Evolutionary conservation across 2,113 vertebrate species (phyloP), one percentile per base, ranked within the genome.

Genomic region (Chloroceryle aenea): DNA sequence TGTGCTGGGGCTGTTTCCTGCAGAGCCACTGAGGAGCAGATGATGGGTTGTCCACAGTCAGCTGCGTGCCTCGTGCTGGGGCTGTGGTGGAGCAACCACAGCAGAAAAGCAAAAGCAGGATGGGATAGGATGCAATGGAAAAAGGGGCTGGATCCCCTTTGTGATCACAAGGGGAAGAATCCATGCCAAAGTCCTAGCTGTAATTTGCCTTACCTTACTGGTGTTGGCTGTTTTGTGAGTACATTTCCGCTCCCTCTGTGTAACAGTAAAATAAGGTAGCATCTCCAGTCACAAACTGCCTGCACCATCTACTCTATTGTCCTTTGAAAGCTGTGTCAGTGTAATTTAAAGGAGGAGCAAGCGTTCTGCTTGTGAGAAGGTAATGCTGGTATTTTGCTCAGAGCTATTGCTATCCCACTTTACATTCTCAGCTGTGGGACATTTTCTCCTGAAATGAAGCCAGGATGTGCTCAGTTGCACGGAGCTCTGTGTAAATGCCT

Each of bases 381-480:
- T 32, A 18, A 79, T 22, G 9, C 29, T 62, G 48, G 38, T 85
- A 55, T 81, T 93, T 86, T 77, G 64, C 71, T 88, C n/a, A 75
- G 43, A 87, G 52, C 69, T 62, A 42, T 64, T 85, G 77, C 56
- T 78, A 2, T 85, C 27, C 69, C 14, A 9, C 71, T 94, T 61
- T 25, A 48, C 71, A n/a, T 93, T 91, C 82, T 95, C 82, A 94
- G 40, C 82, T 93, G 66, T 91, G 40, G 63, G 85, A 90, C 40
- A 4, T 73, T 82, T 91, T 83, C 82, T 80, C 48, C 71, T 90
- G 90, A 90, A 82, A 74, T 45, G n/a, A 82, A 95, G 78, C 87
- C 78, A 93, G 85, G 32, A 76, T 89, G 23, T 85, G 48, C 52
- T 94, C 62, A 47, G 45, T 72, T 91, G 32, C 40, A 67, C 0